A percentile compares a stretch with the other conserved stretches of the same genome.
Evolutionary conservation across 1,140 invertebrate genomes (phyloP).

Genomic region (Caligus rogercresseyi): DNA sequence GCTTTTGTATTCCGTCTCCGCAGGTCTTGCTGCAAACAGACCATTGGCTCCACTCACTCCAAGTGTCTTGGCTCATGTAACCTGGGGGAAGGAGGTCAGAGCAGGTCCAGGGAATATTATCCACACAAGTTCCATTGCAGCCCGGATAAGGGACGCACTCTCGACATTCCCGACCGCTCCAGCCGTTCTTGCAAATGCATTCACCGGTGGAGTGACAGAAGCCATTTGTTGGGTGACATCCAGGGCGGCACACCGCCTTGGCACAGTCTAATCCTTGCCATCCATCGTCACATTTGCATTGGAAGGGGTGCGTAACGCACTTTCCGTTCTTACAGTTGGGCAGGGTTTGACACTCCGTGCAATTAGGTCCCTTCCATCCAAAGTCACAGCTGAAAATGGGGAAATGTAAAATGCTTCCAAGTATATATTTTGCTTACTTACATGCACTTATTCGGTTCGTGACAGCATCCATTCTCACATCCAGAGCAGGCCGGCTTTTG

Average conservation of each 20-base stretch:
- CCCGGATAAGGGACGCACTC: constrained; percentile 28
- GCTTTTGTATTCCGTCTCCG: neutral
- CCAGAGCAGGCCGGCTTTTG: constrained; percentile 35
- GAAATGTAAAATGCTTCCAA: neutral
- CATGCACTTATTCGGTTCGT: neutral
- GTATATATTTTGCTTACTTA: neutral
- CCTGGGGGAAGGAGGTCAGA: neutral
- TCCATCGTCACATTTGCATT: constrained; percentile 48
- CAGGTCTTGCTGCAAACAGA: neutral
- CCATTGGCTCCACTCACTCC: neutral
- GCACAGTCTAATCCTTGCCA: constrained; percentile 61
- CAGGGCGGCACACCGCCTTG: constrained; percentile 46
- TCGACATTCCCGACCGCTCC: constrained; percentile 34
- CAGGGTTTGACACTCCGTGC: constrained; percentile 27
- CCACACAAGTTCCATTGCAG: neutral
- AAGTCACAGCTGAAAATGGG: constrained; percentile 24
- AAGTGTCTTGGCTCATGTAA: neutral
- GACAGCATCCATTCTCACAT: neutral
- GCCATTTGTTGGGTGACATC: constrained; percentile 26
- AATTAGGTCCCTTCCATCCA: constrained; percentile 27
- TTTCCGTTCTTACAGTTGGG: constrained; percentile 27
- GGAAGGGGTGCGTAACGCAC: constrained; percentile 29
- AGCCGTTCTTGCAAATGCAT: constrained; percentile 33
- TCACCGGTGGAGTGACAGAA: constrained; percentile 28
- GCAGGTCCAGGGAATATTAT: neutral